Conservation (phyloP, 2,797 vertebrate genomes). For the Sciurus vulgaris region DNA sequence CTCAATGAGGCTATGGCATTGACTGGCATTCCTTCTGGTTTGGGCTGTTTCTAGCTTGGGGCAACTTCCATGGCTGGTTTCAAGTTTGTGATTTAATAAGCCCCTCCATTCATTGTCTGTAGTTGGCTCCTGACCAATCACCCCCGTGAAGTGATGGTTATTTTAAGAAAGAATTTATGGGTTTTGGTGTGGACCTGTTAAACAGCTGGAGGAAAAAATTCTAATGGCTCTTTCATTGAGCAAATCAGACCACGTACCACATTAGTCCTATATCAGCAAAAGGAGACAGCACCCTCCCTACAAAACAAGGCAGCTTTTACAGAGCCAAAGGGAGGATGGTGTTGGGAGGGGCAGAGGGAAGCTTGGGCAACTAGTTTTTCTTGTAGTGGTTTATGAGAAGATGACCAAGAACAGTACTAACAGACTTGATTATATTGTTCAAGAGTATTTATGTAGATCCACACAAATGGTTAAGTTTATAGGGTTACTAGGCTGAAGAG, state of each 20-base stretch:
- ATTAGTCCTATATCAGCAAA: background rate
- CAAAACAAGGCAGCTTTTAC: background rate
- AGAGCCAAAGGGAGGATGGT: background rate
- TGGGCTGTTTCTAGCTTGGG: conserved; percentile 72
- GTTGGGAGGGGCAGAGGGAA: too few relatives aligned
- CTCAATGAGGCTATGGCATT: conserved; percentile 1
- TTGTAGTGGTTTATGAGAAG: background rate
- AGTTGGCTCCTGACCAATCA: conserved; percentile 57
- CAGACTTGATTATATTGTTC: background rate
- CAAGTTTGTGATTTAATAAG: conserved; percentile 20
- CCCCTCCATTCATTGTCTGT: conserved; percentile 61
- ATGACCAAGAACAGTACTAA: background rate
- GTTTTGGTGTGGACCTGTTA: background rate
- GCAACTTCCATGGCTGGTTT: conserved; percentile 37
- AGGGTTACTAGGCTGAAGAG: background rate
- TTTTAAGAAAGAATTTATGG: conserved; percentile 75
- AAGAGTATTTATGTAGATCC: background rate
- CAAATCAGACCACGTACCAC: background rate
- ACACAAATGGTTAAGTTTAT: background rate
- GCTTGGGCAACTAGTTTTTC: background rate
- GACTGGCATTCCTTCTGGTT: conserved; percentile 74
- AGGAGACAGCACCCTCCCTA: fast-evolving
- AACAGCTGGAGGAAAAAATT: conserved; percentile 9
- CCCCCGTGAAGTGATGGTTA: conserved; percentile 43
- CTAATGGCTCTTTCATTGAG: conserved; percentile 30